These are phyloP conservation scores for Teinopalpus imperialis DNA, from an alignment of 2,888 invertebrate genomes.

Conservation along the genomic window DNA sequence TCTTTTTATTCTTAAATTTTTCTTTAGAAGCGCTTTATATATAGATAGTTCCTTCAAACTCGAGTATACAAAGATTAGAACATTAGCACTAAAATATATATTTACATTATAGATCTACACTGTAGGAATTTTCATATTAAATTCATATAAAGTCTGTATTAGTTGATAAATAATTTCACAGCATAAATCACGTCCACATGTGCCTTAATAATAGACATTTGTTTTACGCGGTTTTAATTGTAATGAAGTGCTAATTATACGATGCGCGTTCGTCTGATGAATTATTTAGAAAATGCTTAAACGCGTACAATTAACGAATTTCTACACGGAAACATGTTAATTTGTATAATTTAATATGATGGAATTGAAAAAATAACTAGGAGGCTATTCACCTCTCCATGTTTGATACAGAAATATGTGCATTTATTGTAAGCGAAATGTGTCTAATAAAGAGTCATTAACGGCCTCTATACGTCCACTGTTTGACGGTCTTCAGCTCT, in stretches of 20 bases:
- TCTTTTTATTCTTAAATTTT: no score
- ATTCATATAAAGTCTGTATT: slow-evolving; percentile 24
- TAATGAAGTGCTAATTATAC: slow-evolving; percentile 58
- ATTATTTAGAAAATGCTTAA: slow-evolving; percentile 34
- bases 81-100: no score
- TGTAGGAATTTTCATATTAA: no score
- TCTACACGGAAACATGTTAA: slow-evolving; percentile 23
- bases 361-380: neutral
- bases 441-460: no score
- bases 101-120: no score
- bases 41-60: no score
- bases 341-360: neutral
- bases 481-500: no score
- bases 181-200: slow-evolving; percentile 36
- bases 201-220: slow-evolving; percentile 45
- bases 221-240: slow-evolving; percentile 51
- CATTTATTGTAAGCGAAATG: neutral
- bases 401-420: neutral
- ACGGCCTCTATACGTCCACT: no score
- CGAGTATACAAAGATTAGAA: no score
- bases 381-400: slow-evolving; percentile 10
- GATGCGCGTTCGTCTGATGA: slow-evolving; percentile 38
- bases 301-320: slow-evolving; percentile 25
- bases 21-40: no score
- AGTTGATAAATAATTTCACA: slow-evolving; percentile 30